Percentiles rank a stretch among this genome's conserved stretches.
These are phyloP conservation scores for Heliconius aoede DNA, from an alignment of 2,888 invertebrate genomes.

Conservation along the genomic window DNA sequence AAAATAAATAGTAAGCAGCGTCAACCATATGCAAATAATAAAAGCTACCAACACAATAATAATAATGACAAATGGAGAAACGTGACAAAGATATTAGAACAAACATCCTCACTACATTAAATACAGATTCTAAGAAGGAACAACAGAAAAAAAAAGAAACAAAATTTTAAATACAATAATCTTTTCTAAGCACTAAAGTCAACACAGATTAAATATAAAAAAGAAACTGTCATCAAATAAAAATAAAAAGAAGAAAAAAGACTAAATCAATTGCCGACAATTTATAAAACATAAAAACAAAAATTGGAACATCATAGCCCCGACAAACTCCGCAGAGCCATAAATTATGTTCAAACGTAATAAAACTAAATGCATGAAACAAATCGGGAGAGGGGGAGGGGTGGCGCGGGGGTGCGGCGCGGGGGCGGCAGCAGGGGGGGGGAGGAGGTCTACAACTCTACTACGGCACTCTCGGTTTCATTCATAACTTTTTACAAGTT, in stretches of 20 bases:
- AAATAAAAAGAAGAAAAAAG: slow-evolving; percentile 11
- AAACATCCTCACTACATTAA: background rate
- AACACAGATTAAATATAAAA: slow-evolving; percentile 13
- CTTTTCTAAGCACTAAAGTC: background rate
- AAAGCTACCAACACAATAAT: background rate
- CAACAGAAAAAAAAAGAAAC: background rate
- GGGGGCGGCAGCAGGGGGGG: slow-evolving; percentile 47
- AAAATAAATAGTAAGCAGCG: background rate
- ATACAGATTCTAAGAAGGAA: background rate
- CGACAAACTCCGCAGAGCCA: slow-evolving; percentile 49
- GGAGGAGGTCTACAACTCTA: slow-evolving; percentile 75
- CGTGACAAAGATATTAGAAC: no score
- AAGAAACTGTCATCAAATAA: background rate
- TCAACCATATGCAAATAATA: background rate
- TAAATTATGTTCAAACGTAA: slow-evolving; percentile 77
- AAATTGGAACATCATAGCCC: slow-evolving; percentile 43
- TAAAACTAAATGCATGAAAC: slow-evolving; percentile 80
- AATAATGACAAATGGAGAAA: background rate
- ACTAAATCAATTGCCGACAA: slow-evolving; percentile 21
- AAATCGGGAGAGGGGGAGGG: slow-evolving; percentile 64
- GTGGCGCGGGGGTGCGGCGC: slow-evolving; percentile 52
- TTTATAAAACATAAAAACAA: slow-evolving; percentile 40
- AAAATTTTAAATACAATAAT: background rate
- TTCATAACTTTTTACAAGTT: slow-evolving; percentile 85
- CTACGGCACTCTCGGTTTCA: slow-evolving; percentile 83